Evolutionary conservation across 2,888 invertebrate species (phyloP), one percentile per base, ranked within the genome.

Genomic region (Torymus tubicola): DNA sequence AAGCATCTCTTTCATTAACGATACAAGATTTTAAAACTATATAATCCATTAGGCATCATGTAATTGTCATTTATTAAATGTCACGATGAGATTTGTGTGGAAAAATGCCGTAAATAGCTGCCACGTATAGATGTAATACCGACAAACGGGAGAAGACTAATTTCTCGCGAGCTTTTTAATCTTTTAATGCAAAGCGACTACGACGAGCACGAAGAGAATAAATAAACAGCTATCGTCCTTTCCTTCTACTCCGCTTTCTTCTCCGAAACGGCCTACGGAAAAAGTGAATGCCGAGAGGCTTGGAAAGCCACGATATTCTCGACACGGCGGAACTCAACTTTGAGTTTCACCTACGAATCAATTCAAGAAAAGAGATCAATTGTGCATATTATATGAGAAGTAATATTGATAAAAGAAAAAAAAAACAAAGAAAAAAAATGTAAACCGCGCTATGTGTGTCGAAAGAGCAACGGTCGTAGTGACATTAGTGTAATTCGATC

Each of bases 261-360:
- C 58, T 75, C 72, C 14, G 61, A 78, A 78, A 78, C 65, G 82
- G 82, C 82, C 82, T 82, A 82, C 12, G 68, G 65, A 79, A 63
- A 58, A 68, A 67, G 12, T 55, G 70, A 74, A 50, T 60, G 58
- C 65, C 18, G 57, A 65, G 31, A 65, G 64, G 68, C 77, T 73
- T 72, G 53, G 53, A 24, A 58, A 76, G 77, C 72, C 67, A 52
- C 57, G 24, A 76, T 57, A 81, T 68, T 68, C 64, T 58, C 58
- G 52, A 76, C 16, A 71, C n/a, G 57, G 50, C n/a, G 63, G 60
- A 69, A 70, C 65, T 64, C 71, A 58, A 31, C 31, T 65, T 55
- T 42, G 55, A 76, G 31, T 70, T 76, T 73, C 18, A 21, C 52
- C 68, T 31, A 58, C 52, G 68, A 70, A 64, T 60, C 69, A 60